Base-by-base conservation (phyloP, 2,888 invertebrate genomes). In the Melieria omissa region DNA sequence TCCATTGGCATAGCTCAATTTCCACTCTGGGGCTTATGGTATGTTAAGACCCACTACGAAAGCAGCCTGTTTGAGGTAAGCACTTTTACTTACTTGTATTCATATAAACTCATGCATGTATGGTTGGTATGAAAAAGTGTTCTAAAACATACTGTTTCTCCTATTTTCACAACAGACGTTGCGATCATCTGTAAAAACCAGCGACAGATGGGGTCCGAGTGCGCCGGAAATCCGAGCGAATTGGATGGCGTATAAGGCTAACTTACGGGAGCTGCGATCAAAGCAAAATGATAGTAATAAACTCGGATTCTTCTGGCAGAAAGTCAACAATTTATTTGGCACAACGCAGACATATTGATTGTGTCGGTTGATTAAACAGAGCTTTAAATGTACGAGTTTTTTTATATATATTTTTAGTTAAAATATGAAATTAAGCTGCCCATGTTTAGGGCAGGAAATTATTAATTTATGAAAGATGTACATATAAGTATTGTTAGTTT, bases 1-100 rank as follows among this genome's bases (percentile, higher is more conserved):
- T 29, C 29, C 29, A 29, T 29, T 29, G 29, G 29, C 29, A 29
- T 29, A 29, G 29, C 29, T 29, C 29, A 29, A 29, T 29, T 29
- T 29, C 29, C 29, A 29, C 29, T 29, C 2, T 29, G 29, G 29
- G 29, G 90, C 42, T 70, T 80, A 63, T 84, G 84, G 84, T 80
- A 84, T 61, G 75, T 80, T 4, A 73, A 76, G 7, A 73, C 61
- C 0, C 80, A 84, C 29, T 71, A 73, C 9, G 9, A 10, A 12
- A 49, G 49, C 12, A 9, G 10, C 14, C 14, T n/a, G 45, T 12
- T 10, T 8, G 42, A 9, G 1, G 14, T 55, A 4, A 14, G 5
- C 4, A 65, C 6, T 55, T 5, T 42, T 5, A 57, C 44, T 14
- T 54, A 3, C 49, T 41, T 9, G 5, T 55, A 41, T 57, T 9